Base-by-base conservation (phyloP, 2,797 vertebrate species). In the Melanotaenia parkinsoni region DNA sequence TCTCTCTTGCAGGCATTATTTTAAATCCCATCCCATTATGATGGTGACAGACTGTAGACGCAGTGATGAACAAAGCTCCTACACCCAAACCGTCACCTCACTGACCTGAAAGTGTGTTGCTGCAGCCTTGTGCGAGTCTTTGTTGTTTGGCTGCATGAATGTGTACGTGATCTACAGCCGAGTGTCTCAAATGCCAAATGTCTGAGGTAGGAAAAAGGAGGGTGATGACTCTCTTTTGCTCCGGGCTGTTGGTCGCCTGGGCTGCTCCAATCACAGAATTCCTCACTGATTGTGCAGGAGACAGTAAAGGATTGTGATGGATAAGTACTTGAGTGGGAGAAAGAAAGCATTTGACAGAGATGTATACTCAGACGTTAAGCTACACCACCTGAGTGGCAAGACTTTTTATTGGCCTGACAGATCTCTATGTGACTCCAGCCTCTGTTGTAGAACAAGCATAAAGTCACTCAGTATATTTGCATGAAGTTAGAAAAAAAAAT, bases 271-370 rank as follows among this genome's bases (percentile, higher is more conserved):
- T 93, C 92, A 89, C 88, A 91, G 94, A 82, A 84, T 93, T 89
- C 88, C 76, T 77, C 22, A 6, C 82, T 90, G 89, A 94, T 92
- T 92, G 85, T 84, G 79, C 77, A 79, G 86, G 86, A 92, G 88
- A 90, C 83, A 85, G 86, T 82, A 72, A 88, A 87, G 86, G 83
- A 93, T 85, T 89, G 86, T 86, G 91, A 95, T 90, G 93, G 92
- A 95, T 92, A 91, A 90, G 93, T 85, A 92, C 90, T 93, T 92
- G 90, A 91, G 91, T 79, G 82, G 84, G 83, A 90, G 86, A 92
- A 88, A 88, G 85, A 82, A 65, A 68, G 71, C 67, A 45, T 80
- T 84, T 89, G 87, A 90, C 88, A 87, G 82, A 72, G 71, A 64
- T 72, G 60, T 82, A 80, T 72, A 88, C 79, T 91, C 89, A 86